phyloP scores from a whole-genome alignment of 2,888 invertebrate species.

The Magallana nippona region DNA sequence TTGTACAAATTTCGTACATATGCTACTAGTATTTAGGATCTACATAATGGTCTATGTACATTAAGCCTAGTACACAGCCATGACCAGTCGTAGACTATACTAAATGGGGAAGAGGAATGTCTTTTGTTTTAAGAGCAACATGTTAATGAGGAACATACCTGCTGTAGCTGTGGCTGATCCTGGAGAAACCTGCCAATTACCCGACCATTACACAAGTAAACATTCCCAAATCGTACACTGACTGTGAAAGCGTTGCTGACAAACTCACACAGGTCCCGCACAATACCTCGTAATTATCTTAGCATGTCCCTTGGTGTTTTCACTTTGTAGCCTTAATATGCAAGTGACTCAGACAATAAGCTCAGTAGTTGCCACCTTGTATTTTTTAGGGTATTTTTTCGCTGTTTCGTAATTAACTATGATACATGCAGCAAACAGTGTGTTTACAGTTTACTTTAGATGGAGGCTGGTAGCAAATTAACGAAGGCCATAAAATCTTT shows the following conservation, averaged over 20 bases:
- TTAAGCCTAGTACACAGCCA: no score
- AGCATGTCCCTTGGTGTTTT: not conserved
- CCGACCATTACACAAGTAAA: conserved; percentile 2
- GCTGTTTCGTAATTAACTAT: no score
- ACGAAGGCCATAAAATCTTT: no score
- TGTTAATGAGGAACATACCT: conserved; percentile 3
- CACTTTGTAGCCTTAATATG: not conserved
- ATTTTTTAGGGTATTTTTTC: no score
- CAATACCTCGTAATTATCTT: conserved; percentile 1
- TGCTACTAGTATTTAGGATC: no score
- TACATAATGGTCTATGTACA: no score
- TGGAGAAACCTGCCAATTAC: conserved; percentile 28
- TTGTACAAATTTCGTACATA: no score
- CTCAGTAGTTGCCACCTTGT: not conserved
- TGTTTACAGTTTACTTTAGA: no score
- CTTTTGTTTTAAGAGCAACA: not conserved
- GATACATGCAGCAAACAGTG: no score
- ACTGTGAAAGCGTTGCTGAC: not conserved
- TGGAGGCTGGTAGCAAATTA: no score
- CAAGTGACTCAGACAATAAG: not conserved
- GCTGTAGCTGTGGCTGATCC: not conserved
- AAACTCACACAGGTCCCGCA: not conserved
- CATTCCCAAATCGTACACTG: not conserved
- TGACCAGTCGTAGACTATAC: not conserved
- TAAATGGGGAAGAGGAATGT: not conserved